Evolutionary conservation across 2,797 vertebrate species (phyloP).

Genomic region (Rhynchotus rufescens): DNA sequence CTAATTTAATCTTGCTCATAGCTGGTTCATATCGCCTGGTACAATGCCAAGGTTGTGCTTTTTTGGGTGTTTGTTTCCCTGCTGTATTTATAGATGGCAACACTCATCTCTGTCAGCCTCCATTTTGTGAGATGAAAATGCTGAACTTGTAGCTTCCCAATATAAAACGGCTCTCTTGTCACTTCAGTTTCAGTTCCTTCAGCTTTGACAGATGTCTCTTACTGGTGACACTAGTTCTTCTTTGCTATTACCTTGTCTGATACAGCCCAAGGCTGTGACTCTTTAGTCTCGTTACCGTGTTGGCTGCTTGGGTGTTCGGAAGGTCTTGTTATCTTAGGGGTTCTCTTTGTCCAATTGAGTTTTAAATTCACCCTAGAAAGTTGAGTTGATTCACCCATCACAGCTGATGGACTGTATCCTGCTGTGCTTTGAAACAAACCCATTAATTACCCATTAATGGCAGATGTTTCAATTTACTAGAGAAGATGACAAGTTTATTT

Average conservation of each 20-base stretch:
- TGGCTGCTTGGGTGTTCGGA: not conserved
- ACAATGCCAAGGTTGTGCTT: conserved; percentile 52
- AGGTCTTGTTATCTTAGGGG: not conserved
- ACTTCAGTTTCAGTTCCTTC: not conserved
- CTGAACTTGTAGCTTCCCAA: conserved; percentile 34
- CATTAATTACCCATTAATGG: not conserved
- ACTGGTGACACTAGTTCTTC: accelerated
- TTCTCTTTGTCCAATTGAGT: not conserved
- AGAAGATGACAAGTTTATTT: not conserved
- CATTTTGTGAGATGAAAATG: conserved; percentile 24
- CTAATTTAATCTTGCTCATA: conserved; percentile 46
- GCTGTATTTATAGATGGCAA: conserved; percentile 61
- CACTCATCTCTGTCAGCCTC: conserved; percentile 46
- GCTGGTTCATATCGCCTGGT: conserved; percentile 38
- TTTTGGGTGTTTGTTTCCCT: conserved; percentile 54
- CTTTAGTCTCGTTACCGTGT: not conserved
- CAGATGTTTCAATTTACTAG: not conserved
- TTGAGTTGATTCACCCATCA: too few species aligned
- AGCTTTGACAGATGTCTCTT: not conserved
- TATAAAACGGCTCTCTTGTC: not conserved
- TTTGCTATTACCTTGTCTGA: not conserved
- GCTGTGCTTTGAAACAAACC: conserved; percentile 25
- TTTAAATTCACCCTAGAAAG: conserved; percentile 26
- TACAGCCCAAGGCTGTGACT: not conserved
- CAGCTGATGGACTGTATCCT: conserved; percentile 36